Evolutionary conservation across 2,888 invertebrate species (phyloP).

Genomic region (Sussaba pulchella): DNA sequence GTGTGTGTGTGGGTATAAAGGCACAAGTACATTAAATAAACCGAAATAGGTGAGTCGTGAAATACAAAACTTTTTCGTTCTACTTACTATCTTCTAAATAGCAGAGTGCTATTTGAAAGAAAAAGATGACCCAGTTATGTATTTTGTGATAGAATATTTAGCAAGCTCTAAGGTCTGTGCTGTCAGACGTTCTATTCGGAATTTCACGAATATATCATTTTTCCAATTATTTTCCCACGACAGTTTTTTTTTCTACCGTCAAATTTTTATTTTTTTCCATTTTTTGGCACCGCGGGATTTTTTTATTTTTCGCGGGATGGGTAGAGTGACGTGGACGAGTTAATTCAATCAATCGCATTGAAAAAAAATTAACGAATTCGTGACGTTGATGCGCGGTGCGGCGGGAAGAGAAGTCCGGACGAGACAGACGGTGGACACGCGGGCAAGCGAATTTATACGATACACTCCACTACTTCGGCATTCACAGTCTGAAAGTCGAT

Average conservation of each 20-base stretch:
- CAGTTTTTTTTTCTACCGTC: too few species aligned
- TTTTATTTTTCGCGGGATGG: too few species aligned
- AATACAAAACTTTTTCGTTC: constrained; percentile 45
- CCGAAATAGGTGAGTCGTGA: constrained; percentile 39
- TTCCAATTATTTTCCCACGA: too few species aligned
- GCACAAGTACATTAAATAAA: constrained; percentile 9
- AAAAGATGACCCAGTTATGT: not conserved
- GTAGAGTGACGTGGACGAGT: too few species aligned
- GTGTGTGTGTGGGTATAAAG: constrained; percentile 31
- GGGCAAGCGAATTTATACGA: constrained; percentile 22
- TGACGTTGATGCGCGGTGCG: not conserved
- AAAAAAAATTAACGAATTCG: constrained; percentile 2
- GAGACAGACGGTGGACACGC: constrained; percentile 15
- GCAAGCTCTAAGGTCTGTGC: not conserved
- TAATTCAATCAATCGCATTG: constrained; percentile 5
- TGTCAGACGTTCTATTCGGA: not conserved
- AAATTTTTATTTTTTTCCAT: too few species aligned
- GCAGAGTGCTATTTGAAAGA: not conserved
- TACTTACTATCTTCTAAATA: constrained; percentile 17
- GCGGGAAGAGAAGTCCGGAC: not conserved
- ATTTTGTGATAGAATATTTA: not conserved
- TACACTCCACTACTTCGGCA: constrained; percentile 22
- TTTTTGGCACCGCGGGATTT: too few species aligned
- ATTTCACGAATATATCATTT: too few species aligned
- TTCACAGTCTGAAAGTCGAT: constrained; percentile 29